A percentile compares a stretch with the other conserved stretches of the same genome.
These are phyloP conservation scores for Pelagia noctiluca DNA, from an alignment of 30 jellyfish, hydroid and myxozoan species.

Conservation along the genomic window DNA sequence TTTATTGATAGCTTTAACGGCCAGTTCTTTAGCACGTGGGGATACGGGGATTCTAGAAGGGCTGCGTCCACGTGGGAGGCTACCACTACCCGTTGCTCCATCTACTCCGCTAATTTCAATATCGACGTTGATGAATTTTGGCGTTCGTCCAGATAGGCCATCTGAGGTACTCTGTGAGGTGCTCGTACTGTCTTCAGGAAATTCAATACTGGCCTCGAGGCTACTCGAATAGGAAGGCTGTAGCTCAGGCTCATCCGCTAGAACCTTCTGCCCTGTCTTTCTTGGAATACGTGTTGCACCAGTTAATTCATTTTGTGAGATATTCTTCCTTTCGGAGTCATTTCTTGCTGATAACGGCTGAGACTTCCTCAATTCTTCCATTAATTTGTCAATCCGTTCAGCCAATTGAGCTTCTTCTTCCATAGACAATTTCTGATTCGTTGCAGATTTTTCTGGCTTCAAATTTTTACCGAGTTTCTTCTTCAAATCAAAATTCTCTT, in stretches of 20 bases:
- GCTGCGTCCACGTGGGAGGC: constrained; percentile 15
- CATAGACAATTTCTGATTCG: too few species aligned
- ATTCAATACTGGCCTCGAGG: neutral
- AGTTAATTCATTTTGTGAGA: too few species aligned
- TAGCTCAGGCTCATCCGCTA: neutral
- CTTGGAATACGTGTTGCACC: neutral
- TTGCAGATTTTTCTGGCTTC: constrained; percentile 46
- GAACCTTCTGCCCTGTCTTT: neutral
- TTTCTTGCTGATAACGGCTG: too few species aligned
- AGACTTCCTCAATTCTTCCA: too few species aligned
- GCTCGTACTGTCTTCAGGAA: too few species aligned
- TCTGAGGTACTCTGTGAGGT: too few species aligned
- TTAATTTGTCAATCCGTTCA: too few species aligned
- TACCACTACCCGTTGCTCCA: neutral
- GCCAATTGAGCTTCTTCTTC: too few species aligned
- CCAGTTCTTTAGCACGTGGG: constrained; percentile 54
- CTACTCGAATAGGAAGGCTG: neutral
- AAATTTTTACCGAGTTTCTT: constrained; percentile 9
- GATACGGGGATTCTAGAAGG: constrained; percentile 61
- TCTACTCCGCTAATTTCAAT: neutral
- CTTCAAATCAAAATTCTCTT: constrained; percentile 26
- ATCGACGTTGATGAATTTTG: constrained; percentile 32
- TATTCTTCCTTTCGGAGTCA: too few species aligned
- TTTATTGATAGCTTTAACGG: too few species aligned
- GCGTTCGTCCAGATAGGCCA: constrained; percentile 29